Base-by-base conservation (phyloP, 2,888 invertebrate species). In the Microplitis deprimator region DNA sequence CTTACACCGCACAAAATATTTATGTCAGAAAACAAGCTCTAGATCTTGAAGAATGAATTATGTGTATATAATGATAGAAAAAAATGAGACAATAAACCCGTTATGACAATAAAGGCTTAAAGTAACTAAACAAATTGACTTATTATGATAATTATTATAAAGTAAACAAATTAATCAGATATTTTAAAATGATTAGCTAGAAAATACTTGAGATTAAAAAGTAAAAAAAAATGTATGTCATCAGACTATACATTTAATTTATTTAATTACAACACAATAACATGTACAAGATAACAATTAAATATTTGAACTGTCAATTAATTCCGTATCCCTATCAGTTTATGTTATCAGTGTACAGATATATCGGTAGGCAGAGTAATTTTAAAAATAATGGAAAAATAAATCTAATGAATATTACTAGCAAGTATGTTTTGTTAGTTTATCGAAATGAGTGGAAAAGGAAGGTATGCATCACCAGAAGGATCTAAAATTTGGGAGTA, bases 401-500 rank as follows among this genome's bases (percentile, higher is more conserved):
- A 29, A 29, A 41, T 29, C 4, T 8, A 64, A 41, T 40, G 17
- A 16, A 17, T 68, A 68, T n/a, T n/a, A 50, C 41, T 73, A 10
- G 6, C 1, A 13, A 20, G 13, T 29, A 68, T 75, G 74, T 62
- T 29, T 29, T 29, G 3, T 29, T 80, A 82, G 82, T 77, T 77
- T 67, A 20, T 59, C 60, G 77, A 38, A 8, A 76, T 81, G 60
- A 29, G 79, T 65, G 80, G 82, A 16, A 84, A 80, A 50, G 84
- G 82, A 76, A 83, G 77, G 68, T 86, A 86, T 77, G 61, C 71
- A 38, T 78, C 79, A 3, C 84, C 85, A 1, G 80, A 83, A 39
- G 86, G 86, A 16, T 85, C 82, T n/a, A 82, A 62, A 77, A 82
- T 79, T 5, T 86, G 85, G 84, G 85, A 87, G 67, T 86, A 86